A percentile compares a stretch with the other conserved stretches of the same genome.
Evolutionary conservation across 92 coral and sea anemone species (phyloP).

Genomic region (Zoanthus sociatus): DNA sequence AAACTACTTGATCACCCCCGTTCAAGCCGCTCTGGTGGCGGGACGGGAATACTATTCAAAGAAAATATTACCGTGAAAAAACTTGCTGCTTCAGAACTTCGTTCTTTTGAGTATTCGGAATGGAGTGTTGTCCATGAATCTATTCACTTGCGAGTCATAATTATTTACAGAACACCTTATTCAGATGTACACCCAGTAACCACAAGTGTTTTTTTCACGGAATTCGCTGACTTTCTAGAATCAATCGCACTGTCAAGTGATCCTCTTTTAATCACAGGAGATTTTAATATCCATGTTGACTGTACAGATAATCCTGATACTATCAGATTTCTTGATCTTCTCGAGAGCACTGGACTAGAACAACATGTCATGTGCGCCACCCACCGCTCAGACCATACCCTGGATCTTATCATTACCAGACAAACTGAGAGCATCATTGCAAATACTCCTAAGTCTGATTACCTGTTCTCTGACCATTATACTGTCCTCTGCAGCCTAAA

Average conservation of each 20-base stretch:
- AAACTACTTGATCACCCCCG: slow-evolving; percentile 14
- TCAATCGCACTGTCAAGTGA: slow-evolving; percentile 49
- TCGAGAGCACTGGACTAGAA: slow-evolving; percentile 54
- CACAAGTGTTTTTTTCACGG: slow-evolving; percentile 23
- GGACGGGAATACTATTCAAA: slow-evolving; percentile 18
- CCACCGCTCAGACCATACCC: slow-evolving; percentile 58
- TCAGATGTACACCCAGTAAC: too few relatives aligned
- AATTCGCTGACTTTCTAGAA: slow-evolving; percentile 40
- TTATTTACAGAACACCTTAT: too few relatives aligned
- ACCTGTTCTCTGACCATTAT: slow-evolving; percentile 54
- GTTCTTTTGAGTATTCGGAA: slow-evolving; percentile 29
- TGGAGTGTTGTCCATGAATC: slow-evolving; percentile 25
- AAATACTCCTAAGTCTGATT: slow-evolving; percentile 33
- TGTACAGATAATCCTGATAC: slow-evolving; percentile 41
- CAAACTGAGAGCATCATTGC: slow-evolving; percentile 49
- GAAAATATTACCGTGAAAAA: slow-evolving; percentile 17
- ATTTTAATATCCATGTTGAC: slow-evolving; percentile 53
- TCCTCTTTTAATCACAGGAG: slow-evolving; percentile 47
- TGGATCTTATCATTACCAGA: slow-evolving; percentile 52
- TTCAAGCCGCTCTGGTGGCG: slow-evolving; percentile 25
- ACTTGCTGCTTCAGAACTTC: slow-evolving; percentile 6
- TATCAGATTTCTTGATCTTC: slow-evolving; percentile 57
- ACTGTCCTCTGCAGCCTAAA: slow-evolving; percentile 53
- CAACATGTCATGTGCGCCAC: slow-evolving; percentile 60
- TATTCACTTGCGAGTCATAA: not conserved